Evolutionary conservation across 2,113 vertebrate species (phyloP).

Genomic region (Capreolus pygargus): DNA sequence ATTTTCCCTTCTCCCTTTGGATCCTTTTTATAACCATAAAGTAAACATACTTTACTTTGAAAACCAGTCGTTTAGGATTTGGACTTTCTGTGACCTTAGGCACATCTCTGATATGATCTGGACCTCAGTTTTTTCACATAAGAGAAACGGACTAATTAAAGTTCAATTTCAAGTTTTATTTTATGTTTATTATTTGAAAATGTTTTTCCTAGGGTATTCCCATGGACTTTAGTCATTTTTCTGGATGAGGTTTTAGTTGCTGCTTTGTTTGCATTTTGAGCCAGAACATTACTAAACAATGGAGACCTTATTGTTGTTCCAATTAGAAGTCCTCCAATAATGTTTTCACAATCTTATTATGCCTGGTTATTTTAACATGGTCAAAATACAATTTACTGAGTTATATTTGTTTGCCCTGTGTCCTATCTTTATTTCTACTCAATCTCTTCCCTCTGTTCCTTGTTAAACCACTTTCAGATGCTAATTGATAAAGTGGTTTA

Average conservation of each 20-base stretch:
- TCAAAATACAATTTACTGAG: not conserved
- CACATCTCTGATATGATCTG: not conserved
- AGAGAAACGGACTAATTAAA: not conserved
- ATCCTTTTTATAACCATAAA: not conserved
- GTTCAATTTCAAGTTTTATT: not conserved
- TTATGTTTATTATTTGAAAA: not conserved
- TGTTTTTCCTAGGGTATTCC: not conserved
- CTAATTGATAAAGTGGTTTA: not conserved
- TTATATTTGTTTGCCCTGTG: not conserved
- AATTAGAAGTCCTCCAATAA: not conserved
- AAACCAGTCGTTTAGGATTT: not conserved
- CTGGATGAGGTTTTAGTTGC: not conserved
- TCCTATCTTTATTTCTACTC: not conserved
- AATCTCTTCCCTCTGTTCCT: not conserved
- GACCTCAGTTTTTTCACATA: not conserved
- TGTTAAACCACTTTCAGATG: not conserved
- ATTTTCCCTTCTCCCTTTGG: not conserved
- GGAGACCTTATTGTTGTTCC: not conserved
- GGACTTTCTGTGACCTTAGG: not conserved
- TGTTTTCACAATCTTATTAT: not conserved
- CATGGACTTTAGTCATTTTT: not conserved
- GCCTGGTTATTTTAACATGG: not conserved
- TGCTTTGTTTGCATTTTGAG: not conserved
- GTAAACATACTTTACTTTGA: not conserved
- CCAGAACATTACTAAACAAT: slow-evolving; percentile 15